Evolutionary conservation across 2,888 invertebrate genomes (phyloP).

Genomic region (Temnothorax ravouxi): DNA sequence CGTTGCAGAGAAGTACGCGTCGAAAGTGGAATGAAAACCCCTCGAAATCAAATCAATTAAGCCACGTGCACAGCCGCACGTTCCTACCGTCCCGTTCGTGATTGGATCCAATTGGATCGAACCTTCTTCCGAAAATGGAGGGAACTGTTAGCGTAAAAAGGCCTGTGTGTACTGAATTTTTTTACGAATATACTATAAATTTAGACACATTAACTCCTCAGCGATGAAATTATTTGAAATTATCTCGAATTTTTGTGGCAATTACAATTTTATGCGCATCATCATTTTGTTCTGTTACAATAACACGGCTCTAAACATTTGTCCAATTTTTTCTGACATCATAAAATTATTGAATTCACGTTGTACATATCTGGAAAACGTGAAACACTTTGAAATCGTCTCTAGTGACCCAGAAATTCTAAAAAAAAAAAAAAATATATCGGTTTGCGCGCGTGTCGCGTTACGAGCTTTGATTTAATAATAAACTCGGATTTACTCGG

Average conservation of each 20-base stretch:
- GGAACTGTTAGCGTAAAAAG: constrained; percentile 59
- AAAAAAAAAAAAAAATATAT: constrained; percentile 43
- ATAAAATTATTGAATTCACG: background rate
- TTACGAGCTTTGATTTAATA: constrained; percentile 59
- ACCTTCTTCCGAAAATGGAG: constrained; percentile 82
- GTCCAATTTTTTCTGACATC: background rate
- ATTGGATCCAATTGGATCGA: constrained; percentile 80
- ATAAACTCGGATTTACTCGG: constrained; percentile 54
- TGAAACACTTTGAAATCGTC: background rate
- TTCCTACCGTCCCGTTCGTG: constrained; percentile 67
- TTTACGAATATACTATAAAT: background rate
- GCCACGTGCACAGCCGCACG: constrained; percentile 80
- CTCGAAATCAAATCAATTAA: constrained; percentile 85
- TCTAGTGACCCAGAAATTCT: constrained; percentile 40
- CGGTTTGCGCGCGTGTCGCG: constrained; percentile 13
- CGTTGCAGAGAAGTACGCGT: constrained; percentile 63
- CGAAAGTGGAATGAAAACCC: constrained; percentile 82
- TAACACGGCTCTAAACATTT: background rate
- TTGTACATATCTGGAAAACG: background rate
- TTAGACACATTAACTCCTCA: background rate
- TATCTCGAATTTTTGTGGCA: background rate
- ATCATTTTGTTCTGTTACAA: background rate
- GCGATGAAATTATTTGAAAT: background rate
- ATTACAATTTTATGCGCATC: background rate
- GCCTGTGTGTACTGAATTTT: background rate